Evolutionary conservation across 1,140 invertebrate species (phyloP), one percentile per base, ranked within the genome.

Genomic region (Drosophila setifemur): DNA sequence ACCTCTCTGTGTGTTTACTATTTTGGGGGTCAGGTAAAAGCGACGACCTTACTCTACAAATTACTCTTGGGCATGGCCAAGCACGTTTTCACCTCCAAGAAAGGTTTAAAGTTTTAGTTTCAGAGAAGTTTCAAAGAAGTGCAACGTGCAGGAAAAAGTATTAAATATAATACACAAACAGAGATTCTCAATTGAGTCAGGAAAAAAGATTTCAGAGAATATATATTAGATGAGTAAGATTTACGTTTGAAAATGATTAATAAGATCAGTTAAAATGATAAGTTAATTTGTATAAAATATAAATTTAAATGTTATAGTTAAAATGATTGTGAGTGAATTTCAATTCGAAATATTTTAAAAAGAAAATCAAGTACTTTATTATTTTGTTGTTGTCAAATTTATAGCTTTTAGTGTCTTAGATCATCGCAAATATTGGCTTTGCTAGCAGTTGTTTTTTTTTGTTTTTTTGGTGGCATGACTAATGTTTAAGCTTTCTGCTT

Each of bases 81-180:
- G 73, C 63, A 79, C 74, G 75, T 78, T 47, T 40, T 69, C 18
- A 52, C 44, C 45, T 70, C 26, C 31, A 57, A 78, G n/a, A 63
- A 57, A 37, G 26, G 9, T 26, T 37, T 7, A 12, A 7, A 37
- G 33, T 37, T 37, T 37, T 18, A 5, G 21, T 35, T 31, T 12
- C 11, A 5, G 2, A 18, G 23, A 25, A 19, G 23, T 68, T 67
- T 8, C 1, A 26, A 14, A 47, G 0, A 7, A 14, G 54, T 40
- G 55, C 19, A 12, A 2, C 12, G 44, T 64, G 55, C 42, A 49
- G 12, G 50, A 29, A 28, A 28, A 12, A 5, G n/a, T 33, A 6
- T 37, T 37, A 37, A 37, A 16, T 14, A 16, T 5, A 2, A 12
- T 12, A 33, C 12, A 35, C 7, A 37, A 37, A 16, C 11, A 33